phyloP scores from a whole-genome alignment of 2,797 vertebrate species.

The Acanthurus lineatus region DNA sequence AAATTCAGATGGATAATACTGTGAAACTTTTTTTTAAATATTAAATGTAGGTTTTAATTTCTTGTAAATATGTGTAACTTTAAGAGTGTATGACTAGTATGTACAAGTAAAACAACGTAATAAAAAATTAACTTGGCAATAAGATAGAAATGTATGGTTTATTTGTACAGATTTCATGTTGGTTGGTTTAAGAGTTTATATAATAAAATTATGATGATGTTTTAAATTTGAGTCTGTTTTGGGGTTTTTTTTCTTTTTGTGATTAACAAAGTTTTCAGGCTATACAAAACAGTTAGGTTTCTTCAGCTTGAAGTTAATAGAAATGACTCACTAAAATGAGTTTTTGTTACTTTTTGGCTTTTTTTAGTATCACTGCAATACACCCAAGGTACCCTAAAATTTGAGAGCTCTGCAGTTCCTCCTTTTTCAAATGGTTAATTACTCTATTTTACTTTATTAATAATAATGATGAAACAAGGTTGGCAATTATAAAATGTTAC shows the following conservation, averaged over 20 bases:
- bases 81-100: constrained; percentile 38
- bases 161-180: constrained; percentile 77
- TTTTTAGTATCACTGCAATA: background rate
- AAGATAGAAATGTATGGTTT: constrained; percentile 43
- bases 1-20: constrained; percentile 52
- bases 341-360: background rate
- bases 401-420: background rate
- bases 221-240: constrained; percentile 17
- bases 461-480: background rate
- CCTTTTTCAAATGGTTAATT: background rate
- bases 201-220: constrained; percentile 72
- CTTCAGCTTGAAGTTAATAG: background rate
- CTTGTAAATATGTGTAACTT: constrained; percentile 81
- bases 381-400: background rate
- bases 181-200: constrained; percentile 74
- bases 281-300: background rate
- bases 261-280: background rate
- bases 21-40: constrained; percentile 65
- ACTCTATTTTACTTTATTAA: background rate
- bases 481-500: too few species aligned
- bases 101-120: constrained; percentile 11
- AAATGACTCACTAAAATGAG: background rate
- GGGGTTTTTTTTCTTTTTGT: background rate
- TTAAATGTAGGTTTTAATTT: constrained; percentile 32
- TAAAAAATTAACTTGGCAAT: constrained; percentile 21